Conservation (phyloP, 2,797 vertebrate genomes). For the Melanotaenia pygmaea region DNA sequence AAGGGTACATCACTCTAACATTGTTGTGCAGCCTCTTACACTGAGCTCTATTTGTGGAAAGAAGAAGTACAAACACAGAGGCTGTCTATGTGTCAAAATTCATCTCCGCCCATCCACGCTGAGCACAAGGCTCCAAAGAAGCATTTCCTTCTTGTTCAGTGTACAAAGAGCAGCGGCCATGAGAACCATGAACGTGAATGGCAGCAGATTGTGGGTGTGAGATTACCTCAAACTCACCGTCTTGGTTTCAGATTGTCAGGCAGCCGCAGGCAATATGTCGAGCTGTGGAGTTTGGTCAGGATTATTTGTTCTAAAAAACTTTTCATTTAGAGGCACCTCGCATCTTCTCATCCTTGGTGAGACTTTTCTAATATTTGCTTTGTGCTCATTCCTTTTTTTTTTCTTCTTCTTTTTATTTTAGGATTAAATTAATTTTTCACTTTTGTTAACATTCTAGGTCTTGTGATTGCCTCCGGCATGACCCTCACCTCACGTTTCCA, state of each 20-base stretch:
- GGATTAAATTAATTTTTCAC: not conserved
- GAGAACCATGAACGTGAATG: not conserved
- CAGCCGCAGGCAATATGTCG: constrained; percentile 25
- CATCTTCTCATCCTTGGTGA: constrained; percentile 49
- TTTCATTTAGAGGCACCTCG: not conserved
- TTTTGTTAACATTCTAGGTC: constrained; percentile 45
- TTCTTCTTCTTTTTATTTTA: not conserved
- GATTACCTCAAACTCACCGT: not conserved
- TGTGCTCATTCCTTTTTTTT: not conserved
- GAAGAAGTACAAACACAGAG: constrained; percentile 42
- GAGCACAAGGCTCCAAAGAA: not conserved
- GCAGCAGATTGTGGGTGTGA: constrained; percentile 10
- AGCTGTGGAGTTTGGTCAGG: not conserved
- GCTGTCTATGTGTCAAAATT: not conserved
- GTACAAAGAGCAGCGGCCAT: not conserved
- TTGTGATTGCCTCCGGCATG: constrained; percentile 21
- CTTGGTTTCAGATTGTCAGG: constrained; percentile 18
- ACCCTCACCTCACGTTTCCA: not conserved
- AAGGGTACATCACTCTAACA: not conserved
- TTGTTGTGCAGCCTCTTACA: not conserved
- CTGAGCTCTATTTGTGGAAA: constrained; percentile 48
- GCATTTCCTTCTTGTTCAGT: constrained; percentile 28
- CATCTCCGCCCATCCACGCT: constrained; percentile 36
- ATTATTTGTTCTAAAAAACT: not conserved
- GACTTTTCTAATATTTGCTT: not conserved